A percentile compares a stretch with the other conserved stretches of the same genome.
Conservation (phyloP, 2,888 invertebrate species). For the Psylliodes chrysocephalus region DNA sequence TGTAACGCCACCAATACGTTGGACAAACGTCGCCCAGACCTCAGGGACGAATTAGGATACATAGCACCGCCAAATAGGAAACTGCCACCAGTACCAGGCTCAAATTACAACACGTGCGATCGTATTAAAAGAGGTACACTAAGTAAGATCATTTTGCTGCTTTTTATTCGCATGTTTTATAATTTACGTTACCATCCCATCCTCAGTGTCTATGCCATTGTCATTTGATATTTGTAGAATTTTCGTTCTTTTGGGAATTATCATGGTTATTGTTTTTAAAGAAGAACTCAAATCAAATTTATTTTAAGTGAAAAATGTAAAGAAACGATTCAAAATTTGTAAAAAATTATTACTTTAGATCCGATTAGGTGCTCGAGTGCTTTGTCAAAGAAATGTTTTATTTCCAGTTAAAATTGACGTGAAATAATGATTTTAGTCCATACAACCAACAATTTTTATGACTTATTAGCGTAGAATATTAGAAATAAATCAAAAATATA, state of each 20-base stretch:
- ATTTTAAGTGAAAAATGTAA: too few relatives aligned
- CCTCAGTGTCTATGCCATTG: slow-evolving; percentile 11
- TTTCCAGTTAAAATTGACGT: too few relatives aligned
- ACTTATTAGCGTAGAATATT: too few relatives aligned
- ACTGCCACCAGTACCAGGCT: slow-evolving; percentile 90
- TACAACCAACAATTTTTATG: too few relatives aligned
- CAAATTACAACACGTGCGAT: slow-evolving; percentile 94
- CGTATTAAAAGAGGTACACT: slow-evolving; percentile 93
- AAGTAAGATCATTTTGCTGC: slow-evolving; percentile 73
- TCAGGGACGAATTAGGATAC: slow-evolving; percentile 90
- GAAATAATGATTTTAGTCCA: too few relatives aligned
- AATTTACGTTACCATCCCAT: slow-evolving; percentile 24
- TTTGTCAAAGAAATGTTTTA: too few relatives aligned
- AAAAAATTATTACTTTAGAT: too few relatives aligned
- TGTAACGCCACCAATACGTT: slow-evolving; percentile 72
- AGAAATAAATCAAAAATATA: too few relatives aligned
- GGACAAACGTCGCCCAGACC: slow-evolving; percentile 84
- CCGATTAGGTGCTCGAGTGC: too few relatives aligned
- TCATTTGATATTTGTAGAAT: slow-evolving; percentile 5
- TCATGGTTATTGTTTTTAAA: background rate
- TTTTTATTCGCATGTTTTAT: slow-evolving; percentile 34
- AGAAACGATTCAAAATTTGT: too few relatives aligned
- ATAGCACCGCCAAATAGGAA: slow-evolving; percentile 94
- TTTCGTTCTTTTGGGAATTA: slow-evolving; percentile 16
- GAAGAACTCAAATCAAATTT: background rate